These are phyloP conservation scores for Bagarius yarrelli DNA, from an alignment of 2,113 vertebrate species.

Conservation along the genomic window DNA sequence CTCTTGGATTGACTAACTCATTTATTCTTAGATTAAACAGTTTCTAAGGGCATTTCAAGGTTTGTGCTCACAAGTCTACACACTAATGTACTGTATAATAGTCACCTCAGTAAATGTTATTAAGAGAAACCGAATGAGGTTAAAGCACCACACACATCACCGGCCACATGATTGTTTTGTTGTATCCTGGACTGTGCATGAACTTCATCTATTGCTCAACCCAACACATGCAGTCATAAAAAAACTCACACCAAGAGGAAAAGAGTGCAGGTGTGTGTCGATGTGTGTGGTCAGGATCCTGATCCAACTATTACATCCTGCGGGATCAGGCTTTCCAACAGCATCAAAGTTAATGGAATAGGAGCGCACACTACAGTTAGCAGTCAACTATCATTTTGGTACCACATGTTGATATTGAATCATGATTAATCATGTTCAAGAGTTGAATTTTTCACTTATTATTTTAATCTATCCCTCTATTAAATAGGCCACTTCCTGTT, in stretches of 20 bases:
- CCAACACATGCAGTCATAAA: slow-evolving; percentile 28
- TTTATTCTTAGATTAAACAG: neutral
- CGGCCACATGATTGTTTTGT: slow-evolving; percentile 2
- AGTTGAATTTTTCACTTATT: slow-evolving; percentile 36
- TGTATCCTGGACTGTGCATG: neutral
- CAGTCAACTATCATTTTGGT: slow-evolving; percentile 39
- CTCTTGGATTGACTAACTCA: slow-evolving; percentile 6
- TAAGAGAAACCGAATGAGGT: slow-evolving; percentile 13
- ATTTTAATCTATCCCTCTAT: slow-evolving; percentile 55
- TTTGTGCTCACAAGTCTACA: slow-evolving; percentile 35
- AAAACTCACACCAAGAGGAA: slow-evolving; percentile 25
- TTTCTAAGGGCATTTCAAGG: slow-evolving; percentile 9
- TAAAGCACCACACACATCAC: slow-evolving; percentile 31
- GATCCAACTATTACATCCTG: slow-evolving; percentile 46
- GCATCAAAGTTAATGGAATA: slow-evolving; percentile 59
- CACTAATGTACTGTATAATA: slow-evolving; percentile 31
- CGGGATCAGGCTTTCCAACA: slow-evolving; percentile 54
- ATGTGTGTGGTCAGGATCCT: slow-evolving; percentile 39
- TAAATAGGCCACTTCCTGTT: slow-evolving; percentile 52
- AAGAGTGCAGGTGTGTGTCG: slow-evolving; percentile 52
- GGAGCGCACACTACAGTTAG: slow-evolving; percentile 41
- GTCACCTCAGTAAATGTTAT: slow-evolving; percentile 10
- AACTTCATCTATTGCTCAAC: slow-evolving; percentile 22
- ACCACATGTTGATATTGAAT: slow-evolving; percentile 61
- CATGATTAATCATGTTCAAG: slow-evolving; percentile 56